These are phyloP conservation scores for Melieria omissa DNA, from an alignment of 2,888 invertebrate species.

Conservation along the genomic window DNA sequence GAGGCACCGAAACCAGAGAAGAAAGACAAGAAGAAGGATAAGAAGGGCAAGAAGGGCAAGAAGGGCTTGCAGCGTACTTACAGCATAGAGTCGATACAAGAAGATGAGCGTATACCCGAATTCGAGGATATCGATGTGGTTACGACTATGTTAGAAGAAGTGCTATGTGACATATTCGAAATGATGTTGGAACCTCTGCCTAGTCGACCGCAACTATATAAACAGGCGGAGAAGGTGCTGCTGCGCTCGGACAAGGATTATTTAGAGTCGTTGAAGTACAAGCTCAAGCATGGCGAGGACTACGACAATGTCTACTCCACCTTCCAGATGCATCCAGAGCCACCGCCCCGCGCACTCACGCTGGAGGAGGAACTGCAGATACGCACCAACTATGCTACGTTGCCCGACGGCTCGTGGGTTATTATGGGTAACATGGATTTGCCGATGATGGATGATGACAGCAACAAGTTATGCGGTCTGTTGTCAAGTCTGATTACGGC, in stretches of 20 bases:
- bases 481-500: constrained; percentile 53
- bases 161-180: constrained; percentile 53
- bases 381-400: constrained; percentile 70
- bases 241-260: constrained; percentile 57
- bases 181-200: constrained; percentile 44
- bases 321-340: constrained; percentile 65
- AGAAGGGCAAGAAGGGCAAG: constrained; percentile 39
- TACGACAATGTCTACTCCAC: constrained; percentile 65
- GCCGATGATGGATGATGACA: constrained; percentile 56
- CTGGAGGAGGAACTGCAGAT: constrained; percentile 70
- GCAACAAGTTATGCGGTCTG: constrained; percentile 53
- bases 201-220: constrained; percentile 47
- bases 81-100: constrained; percentile 59
- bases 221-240: constrained; percentile 57
- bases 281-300: constrained; percentile 57
- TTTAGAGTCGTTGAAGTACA: constrained; percentile 54
- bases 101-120: constrained; percentile 52
- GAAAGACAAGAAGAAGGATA: constrained; percentile 19
- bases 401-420: constrained; percentile 72
- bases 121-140: constrained; percentile 53
- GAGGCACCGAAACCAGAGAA: constrained; percentile 30
- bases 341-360: constrained; percentile 54
- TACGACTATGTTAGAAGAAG: constrained; percentile 48
- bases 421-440: constrained; percentile 70
- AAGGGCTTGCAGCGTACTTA: constrained; percentile 46